phyloP scores from a whole-genome alignment of 2,888 invertebrate genomes.

The Nephrotoma appendiculata region DNA sequence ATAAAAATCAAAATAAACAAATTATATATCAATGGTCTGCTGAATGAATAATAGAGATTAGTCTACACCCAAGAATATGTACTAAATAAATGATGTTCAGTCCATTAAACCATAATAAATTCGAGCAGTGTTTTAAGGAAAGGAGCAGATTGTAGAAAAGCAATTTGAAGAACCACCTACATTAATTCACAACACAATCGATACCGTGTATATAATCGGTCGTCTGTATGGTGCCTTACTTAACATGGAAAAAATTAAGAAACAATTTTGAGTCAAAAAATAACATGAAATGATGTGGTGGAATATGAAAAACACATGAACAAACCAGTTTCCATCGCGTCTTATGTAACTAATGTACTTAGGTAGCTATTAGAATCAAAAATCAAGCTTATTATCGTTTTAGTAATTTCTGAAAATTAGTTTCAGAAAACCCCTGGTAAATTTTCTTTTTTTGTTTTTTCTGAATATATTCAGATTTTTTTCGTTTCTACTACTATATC shows the following conservation, averaged over 20 bases:
- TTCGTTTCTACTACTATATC: background rate
- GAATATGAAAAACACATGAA: background rate
- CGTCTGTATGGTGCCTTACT: background rate
- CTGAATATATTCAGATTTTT: background rate
- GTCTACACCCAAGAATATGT: background rate
- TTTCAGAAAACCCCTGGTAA: background rate
- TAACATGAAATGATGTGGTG: background rate
- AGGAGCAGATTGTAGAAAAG: no score
- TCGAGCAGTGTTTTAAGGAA: no score
- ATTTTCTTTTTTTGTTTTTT: background rate
- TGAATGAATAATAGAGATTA: background rate
- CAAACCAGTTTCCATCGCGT: background rate
- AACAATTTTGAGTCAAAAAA: background rate
- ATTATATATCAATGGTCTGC: background rate
- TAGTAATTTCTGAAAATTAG: background rate
- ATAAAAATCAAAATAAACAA: background rate
- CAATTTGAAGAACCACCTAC: no score
- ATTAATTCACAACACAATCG: no score
- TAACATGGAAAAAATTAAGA: background rate
- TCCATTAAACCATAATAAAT: no score
- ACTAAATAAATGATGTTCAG: background rate
- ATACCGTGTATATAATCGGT: no score
- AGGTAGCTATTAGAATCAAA: background rate
- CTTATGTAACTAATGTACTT: background rate
- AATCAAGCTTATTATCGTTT: background rate